Percentiles rank a stretch among this genome's conserved stretches.
Evolutionary conservation across 2,888 invertebrate genomes (phyloP).

Genomic region (Cryptus viduatorius): DNA sequence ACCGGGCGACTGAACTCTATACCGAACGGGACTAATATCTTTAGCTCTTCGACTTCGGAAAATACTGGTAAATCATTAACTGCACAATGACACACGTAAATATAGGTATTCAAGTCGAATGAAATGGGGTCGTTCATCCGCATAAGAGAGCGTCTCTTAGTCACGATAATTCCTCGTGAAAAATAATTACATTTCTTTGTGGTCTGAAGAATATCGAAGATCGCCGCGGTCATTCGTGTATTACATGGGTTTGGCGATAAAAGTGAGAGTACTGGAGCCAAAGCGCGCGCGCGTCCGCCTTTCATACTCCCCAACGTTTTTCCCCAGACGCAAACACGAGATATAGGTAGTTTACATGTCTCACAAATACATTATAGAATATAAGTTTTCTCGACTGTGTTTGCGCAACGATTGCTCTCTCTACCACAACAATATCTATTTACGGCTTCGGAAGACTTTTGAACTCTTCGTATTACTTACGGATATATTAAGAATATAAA

Average conservation of each 20-base stretch:
- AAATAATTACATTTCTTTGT: constrained; percentile 20
- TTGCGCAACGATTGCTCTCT: background rate
- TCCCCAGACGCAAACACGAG: constrained; percentile 38
- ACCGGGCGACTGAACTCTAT: constrained; percentile 52
- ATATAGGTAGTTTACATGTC: constrained; percentile 6
- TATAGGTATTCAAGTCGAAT: constrained; percentile 7
- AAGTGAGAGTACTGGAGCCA: constrained; percentile 3
- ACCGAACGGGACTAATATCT: constrained; percentile 29
- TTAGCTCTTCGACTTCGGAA: background rate
- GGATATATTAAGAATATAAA: background rate
- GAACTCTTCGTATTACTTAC: constrained; percentile 9
- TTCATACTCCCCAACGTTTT: constrained; percentile 13
- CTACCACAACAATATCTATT: background rate
- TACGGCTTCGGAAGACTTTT: constrained; percentile 3
- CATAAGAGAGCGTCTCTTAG: background rate
- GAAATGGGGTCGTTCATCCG: constrained; percentile 35
- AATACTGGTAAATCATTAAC: background rate
- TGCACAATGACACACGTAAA: constrained; percentile 3
- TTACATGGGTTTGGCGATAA: constrained; percentile 14
- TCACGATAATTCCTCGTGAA: constrained; percentile 27
- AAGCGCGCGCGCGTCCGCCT: background rate
- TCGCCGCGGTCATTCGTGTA: background rate
- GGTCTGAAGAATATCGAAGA: background rate
- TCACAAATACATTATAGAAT: background rate
- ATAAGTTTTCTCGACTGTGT: background rate